Evolutionary conservation across 2,797 vertebrate species (phyloP), one percentile per base, ranked within the genome.

Genomic region (Neopelma chrysocephalum): DNA sequence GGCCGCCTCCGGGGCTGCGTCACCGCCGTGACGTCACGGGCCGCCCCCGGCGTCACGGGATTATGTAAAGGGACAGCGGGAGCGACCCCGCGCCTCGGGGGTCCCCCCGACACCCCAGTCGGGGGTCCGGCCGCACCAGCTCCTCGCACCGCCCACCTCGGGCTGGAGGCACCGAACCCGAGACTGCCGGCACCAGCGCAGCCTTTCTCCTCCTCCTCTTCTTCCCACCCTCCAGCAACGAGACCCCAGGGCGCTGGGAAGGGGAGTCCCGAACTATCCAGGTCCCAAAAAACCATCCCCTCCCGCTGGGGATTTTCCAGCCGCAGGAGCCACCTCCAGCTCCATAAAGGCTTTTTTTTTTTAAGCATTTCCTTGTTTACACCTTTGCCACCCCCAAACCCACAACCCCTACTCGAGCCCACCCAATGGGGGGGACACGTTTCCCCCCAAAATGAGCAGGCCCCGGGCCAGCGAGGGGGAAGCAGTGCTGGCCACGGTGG

Each of bases 361-460:
- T 56, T 65, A 8, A 5, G 21, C 34, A 18, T 48, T 90, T 77
- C 82, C 40, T 32, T 16, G n/a, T 81, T 81, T 48, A 15, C 16
- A 3, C 23, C 61, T 61, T n/a, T 42, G 14, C 25, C 11, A 16
- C 12, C 25, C 8, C 13, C 48, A 12, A 57, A 18, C 27, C 29
- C 27, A 2, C 51, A 11, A 7, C 7, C 9, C 8, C 53, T 60
- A 8, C 77, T 12, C 12, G 0, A 48, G 21, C 27, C 58, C 20
- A 48, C 32, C 3, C 69, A 22, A 3, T 0, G 0, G 25, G 38
- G 19, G 45, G 58, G 15, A 20, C 2, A 12, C 2, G 0, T 32
- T 54, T 50, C 6, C 34, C 32, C 34, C 32, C 8, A 4, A 22
- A 62, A 11, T 0, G 0, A 56, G 40, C 1, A 10, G 43, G 31